Evolutionary conservation across 2,797 vertebrate species (phyloP), one percentile per base, ranked within the genome.

Genomic region (Hozukius guyotensis): DNA sequence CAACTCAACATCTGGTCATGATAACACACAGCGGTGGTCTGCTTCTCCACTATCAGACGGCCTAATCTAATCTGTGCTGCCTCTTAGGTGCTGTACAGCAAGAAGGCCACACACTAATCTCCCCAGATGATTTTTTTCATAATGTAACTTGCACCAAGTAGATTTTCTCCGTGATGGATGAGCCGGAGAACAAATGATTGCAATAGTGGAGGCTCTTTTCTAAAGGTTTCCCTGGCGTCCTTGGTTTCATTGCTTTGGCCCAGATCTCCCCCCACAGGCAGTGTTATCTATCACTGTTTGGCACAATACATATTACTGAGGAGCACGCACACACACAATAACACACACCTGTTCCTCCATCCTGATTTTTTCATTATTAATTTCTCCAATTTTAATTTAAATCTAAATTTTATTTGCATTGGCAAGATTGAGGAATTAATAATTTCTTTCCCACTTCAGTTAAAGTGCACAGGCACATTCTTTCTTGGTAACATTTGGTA

Each of bases 141-240:
- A 88, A 83, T 88, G 68, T 70, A 77, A 80, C 76, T 56, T 38
- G 60, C 4, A 46, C 42, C 38, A 46, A 82, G 76, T 62, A 72
- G 75, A 84, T 87, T 87, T 72, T 76, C 68, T 73, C 62, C 2
- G 62, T 86, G 90, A 93, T 81, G 83, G 80, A 92, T 91, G 89
- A 92, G 61, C 52, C 12, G 2, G 14, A 75, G 75, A 82, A 72
- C 67, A 86, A 88, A 85, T 75, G 62, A 82, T n/a, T 80, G 80
- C 55, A 77, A 76, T 81, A 32, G 75, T n/a, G 14, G 60, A 81
- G 75, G 78, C 76, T 78, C 80, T 70, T 84, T 64, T 82, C 59
- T 42, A 34, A 78, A 89, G 81, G 76, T 66, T 81, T 81, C 67
- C 84, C 76, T 75, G 10, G 22, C 74, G 83, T 80, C 79, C 49